These are phyloP conservation scores for Leptinotarsa lineolata DNA, from an alignment of 1,140 invertebrate genomes.

Conservation along the genomic window DNA sequence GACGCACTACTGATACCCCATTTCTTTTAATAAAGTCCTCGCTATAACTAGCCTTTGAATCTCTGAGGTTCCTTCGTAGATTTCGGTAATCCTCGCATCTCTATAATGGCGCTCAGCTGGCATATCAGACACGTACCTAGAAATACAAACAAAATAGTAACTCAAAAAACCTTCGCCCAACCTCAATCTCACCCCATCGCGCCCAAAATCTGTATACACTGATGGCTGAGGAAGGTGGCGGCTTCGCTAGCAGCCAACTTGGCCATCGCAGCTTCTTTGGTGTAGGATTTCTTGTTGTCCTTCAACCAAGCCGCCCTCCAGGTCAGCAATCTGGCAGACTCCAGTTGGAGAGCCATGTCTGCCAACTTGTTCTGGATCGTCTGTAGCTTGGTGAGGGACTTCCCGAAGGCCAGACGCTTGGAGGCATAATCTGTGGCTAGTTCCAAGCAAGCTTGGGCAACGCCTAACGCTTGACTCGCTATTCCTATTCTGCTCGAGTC, in stretches of 20 bases:
- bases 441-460: constrained; percentile 90
- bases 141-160: constrained; percentile 6
- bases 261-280: constrained; percentile 96
- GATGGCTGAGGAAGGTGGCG: constrained; percentile 88
- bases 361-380: constrained; percentile 90
- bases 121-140: constrained; percentile 92
- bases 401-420: constrained; percentile 87
- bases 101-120: constrained; percentile 92
- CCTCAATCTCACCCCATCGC: constrained; percentile 50
- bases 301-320: constrained; percentile 90
- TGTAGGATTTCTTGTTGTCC: constrained; percentile 79
- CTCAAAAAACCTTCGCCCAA: neutral
- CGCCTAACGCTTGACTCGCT: constrained; percentile 85
- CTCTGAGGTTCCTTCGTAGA: constrained; percentile 94
- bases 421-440: constrained; percentile 89
- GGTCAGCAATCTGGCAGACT: constrained; percentile 83
- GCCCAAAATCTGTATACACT: constrained; percentile 73
- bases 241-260: constrained; percentile 92
- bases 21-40: constrained; percentile 84
- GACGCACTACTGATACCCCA: constrained; percentile 54
- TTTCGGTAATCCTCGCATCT: constrained; percentile 89
- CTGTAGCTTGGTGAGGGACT: constrained; percentile 85
- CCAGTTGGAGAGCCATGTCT: constrained; percentile 84
- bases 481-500: constrained; percentile 89
- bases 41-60: constrained; percentile 95